These are phyloP conservation scores for Melanargia galathea DNA, from an alignment of 2,888 invertebrate species.

Conservation along the genomic window DNA sequence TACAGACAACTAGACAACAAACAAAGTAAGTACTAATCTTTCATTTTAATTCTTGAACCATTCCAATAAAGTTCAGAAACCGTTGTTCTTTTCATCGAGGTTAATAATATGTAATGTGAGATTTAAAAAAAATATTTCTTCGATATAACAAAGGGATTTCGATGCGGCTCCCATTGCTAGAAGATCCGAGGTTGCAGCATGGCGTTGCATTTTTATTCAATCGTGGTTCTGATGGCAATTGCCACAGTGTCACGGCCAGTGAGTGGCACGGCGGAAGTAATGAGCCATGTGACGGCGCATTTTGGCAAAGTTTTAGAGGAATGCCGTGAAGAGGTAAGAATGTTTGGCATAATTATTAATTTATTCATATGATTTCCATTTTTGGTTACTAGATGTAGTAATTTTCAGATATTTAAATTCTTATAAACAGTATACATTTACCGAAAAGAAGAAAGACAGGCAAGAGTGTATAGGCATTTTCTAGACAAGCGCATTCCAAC, in stretches of 20 bases:
- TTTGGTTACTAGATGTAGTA: too few species aligned
- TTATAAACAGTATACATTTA: too few species aligned
- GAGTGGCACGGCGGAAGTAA: conserved; percentile 65
- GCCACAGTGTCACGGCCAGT: conserved; percentile 42
- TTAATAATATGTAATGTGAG: conserved; percentile 36
- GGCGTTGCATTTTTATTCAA: conserved; percentile 36
- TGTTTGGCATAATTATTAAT: not conserved
- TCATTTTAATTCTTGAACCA: conserved; percentile 11
- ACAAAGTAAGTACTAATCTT: not conserved
- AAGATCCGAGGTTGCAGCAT: conserved; percentile 26
- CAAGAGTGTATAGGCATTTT: too few species aligned
- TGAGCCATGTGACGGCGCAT: conserved; percentile 77
- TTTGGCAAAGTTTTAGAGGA: conserved; percentile 70
- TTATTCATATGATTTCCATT: too few species aligned
- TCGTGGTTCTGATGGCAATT: conserved; percentile 41
- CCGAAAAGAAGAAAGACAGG: too few species aligned
- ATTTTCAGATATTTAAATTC: too few species aligned
- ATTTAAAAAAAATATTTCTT: conserved; percentile 44
- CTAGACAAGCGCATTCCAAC: too few species aligned
- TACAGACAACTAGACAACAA: conserved; percentile 4
- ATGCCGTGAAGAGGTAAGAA: conserved; percentile 68
- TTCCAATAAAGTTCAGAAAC: conserved; percentile 11
- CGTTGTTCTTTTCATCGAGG: not conserved
- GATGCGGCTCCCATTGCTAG: conserved; percentile 30
- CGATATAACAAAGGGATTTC: conserved; percentile 47